Evolutionary conservation across 2,888 invertebrate species (phyloP).

Genomic region (Macrostomum cliftonense): DNA sequence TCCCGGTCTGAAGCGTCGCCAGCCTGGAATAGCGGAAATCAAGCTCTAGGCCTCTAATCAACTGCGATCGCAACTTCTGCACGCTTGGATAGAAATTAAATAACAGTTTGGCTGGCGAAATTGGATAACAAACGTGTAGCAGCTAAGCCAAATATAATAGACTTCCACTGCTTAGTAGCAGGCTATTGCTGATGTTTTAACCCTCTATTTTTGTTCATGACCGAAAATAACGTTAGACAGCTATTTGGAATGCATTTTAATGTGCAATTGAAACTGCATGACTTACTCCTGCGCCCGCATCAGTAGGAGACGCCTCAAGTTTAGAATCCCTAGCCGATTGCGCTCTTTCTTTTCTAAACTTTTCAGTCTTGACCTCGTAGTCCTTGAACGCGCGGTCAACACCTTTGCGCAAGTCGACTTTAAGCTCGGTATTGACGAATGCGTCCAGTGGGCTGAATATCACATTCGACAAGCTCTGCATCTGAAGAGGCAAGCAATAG

Average conservation of each 20-base stretch:
- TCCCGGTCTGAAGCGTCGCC: conserved; percentile 96
- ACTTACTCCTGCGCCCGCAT: too few relatives aligned
- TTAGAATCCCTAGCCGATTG: conserved; percentile 76
- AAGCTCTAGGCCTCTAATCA: neutral
- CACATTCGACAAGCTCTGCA: conserved; percentile 90
- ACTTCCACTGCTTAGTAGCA: too few relatives aligned
- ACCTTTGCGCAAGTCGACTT: conserved; percentile 62
- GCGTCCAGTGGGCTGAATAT: conserved; percentile 88
- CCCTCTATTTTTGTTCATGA: too few relatives aligned
- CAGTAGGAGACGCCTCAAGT: neutral
- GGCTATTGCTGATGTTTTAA: too few relatives aligned
- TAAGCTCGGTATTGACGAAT: conserved; percentile 65
- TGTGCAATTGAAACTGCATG: too few relatives aligned
- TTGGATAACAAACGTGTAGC: too few relatives aligned
- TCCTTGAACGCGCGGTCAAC: conserved; percentile 93
- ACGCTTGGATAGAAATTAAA: too few relatives aligned
- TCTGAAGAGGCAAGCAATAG: conserved; percentile 44
- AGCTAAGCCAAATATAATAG: too few relatives aligned
- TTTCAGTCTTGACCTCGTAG: conserved; percentile 34
- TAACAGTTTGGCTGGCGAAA: too few relatives aligned
- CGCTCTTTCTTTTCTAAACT: conserved; percentile 76
- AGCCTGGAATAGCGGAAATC: conserved; percentile 51
- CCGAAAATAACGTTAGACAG: too few relatives aligned
- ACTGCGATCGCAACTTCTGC: too few relatives aligned
- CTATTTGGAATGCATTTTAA: too few relatives aligned